Percentiles rank a stretch among this genome's conserved stretches.
These are phyloP conservation scores for Bombus waltoni DNA, from an alignment of 1,140 invertebrate genomes.

Conservation along the genomic window DNA sequence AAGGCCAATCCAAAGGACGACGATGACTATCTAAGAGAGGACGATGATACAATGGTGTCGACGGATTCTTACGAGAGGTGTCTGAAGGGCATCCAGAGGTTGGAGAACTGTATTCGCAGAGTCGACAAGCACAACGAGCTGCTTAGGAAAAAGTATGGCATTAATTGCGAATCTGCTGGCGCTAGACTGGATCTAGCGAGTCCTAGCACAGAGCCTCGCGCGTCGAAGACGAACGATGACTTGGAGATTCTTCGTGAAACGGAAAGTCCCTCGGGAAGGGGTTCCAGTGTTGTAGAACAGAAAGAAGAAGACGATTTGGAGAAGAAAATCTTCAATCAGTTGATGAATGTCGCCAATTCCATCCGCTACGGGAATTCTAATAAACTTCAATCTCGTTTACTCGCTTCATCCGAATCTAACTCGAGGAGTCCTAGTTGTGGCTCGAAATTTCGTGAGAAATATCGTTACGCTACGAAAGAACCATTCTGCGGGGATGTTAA, in stretches of 20 bases:
- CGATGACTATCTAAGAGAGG: constrained; percentile 46
- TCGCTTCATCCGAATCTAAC: constrained; percentile 7
- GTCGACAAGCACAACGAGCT: constrained; percentile 66
- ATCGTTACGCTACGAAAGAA: neutral
- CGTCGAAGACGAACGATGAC: neutral
- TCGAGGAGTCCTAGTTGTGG: constrained; percentile 17
- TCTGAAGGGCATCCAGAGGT: constrained; percentile 69
- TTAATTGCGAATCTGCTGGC: constrained; percentile 70
- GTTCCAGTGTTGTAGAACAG: neutral
- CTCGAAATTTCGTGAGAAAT: constrained; percentile 41
- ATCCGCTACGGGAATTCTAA: neutral
- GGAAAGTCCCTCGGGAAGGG: neutral
- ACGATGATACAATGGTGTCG: constrained; percentile 43
- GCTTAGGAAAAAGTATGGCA: constrained; percentile 67
- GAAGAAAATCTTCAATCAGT: constrained; percentile 60
- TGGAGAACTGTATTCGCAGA: constrained; percentile 71
- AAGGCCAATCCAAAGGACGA: constrained; percentile 52
- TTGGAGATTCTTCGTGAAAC: too few relatives aligned
- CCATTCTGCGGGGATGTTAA: constrained; percentile 6
- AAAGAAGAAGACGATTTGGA: constrained; percentile 41
- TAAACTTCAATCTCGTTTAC: neutral
- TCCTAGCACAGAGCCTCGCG: constrained; percentile 62
- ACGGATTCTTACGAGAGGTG: constrained; percentile 71
- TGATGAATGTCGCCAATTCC: constrained; percentile 56
- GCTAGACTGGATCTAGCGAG: constrained; percentile 72